Percentiles rank a stretch among this genome's conserved stretches.
These are phyloP conservation scores for Eupithecia insigniata DNA, from an alignment of 2,888 invertebrate species.

Conservation along the genomic window DNA sequence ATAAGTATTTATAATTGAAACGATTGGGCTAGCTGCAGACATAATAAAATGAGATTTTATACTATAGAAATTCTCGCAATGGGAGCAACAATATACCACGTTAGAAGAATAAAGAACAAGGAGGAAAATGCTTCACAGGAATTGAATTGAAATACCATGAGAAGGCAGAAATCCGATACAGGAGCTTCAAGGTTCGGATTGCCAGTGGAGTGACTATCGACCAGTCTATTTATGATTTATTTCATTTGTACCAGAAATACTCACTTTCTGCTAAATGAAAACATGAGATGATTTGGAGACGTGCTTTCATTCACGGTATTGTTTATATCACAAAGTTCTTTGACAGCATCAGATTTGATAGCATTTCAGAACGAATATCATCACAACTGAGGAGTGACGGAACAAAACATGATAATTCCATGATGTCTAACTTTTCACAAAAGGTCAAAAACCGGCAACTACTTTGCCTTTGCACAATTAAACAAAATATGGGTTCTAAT, in stretches of 20 bases:
- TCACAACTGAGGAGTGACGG: too few species aligned
- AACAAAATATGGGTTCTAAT: too few species aligned
- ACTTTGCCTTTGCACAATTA: too few species aligned
- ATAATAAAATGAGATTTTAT: too few species aligned
- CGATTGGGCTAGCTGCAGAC: too few species aligned
- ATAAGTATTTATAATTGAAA: too few species aligned
- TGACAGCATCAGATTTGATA: too few species aligned
- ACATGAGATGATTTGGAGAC: not conserved
- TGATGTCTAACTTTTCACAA: too few species aligned
- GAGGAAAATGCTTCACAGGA: not conserved
- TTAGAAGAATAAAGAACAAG: not conserved
- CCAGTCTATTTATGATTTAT: constrained; percentile 57
- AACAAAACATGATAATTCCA: too few species aligned
- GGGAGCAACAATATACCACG: not conserved
- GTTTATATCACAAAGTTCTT: too few species aligned
- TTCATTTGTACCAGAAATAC: constrained; percentile 29
- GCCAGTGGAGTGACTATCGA: constrained; percentile 53
- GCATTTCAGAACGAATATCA: too few species aligned
- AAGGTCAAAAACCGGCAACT: too few species aligned
- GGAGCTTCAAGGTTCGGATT: constrained; percentile 34
- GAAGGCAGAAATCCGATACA: constrained; percentile 31
- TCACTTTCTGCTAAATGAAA: constrained; percentile 7
- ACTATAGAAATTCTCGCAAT: not conserved
- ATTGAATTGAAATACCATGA: constrained; percentile 25
- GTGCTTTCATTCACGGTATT: not conserved